Percentiles rank a stretch among this genome's conserved stretches.
Evolutionary conservation across 1,140 invertebrate species (phyloP).

Genomic region (Rhagoletis zephyria): DNA sequence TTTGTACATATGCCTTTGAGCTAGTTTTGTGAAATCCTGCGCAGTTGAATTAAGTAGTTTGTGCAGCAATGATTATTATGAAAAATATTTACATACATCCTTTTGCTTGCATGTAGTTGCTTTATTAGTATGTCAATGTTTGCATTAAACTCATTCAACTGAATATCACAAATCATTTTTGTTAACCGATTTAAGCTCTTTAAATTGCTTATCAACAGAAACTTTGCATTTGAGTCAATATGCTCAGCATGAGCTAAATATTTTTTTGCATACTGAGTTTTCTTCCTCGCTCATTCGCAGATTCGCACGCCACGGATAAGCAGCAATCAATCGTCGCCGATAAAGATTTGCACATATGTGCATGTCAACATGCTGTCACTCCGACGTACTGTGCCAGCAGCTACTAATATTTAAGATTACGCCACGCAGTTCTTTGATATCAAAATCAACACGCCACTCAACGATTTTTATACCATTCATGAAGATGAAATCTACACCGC

Average conservation of each 20-base stretch:
- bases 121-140: background rate
- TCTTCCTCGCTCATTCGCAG: background rate
- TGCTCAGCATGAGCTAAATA: background rate
- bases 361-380: background rate
- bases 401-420: background rate
- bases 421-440: background rate
- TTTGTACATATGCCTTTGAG: background rate
- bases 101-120: background rate
- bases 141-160: background rate
- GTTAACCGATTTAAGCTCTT: background rate
- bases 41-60: background rate
- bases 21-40: background rate
- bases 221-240: background rate
- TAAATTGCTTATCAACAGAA: background rate
- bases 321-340: conserved; percentile 25
- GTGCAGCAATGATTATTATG: background rate
- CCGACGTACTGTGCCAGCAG: background rate
- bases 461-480: background rate
- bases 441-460: background rate
- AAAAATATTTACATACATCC: background rate
- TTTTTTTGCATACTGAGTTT: background rate
- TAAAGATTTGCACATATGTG: background rate
- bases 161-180: background rate
- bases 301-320: background rate
- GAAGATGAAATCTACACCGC: too few relatives aligned